phyloP scores from a whole-genome alignment of 2,113 vertebrate genomes.

The Stercorarius parasiticus region DNA sequence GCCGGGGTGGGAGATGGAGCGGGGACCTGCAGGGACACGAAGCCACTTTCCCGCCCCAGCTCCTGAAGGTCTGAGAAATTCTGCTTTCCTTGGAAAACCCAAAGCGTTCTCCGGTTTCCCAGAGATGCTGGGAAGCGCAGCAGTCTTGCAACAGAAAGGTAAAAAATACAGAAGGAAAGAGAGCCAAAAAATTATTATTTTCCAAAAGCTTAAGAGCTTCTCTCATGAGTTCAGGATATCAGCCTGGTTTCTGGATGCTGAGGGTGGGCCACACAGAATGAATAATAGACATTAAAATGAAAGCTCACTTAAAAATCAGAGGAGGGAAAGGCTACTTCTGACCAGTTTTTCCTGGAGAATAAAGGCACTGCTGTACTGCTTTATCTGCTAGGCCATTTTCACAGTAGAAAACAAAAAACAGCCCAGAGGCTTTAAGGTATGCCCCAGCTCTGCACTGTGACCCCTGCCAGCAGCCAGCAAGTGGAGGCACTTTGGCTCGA shows the following conservation, averaged over 20 bases:
- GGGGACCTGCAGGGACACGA: fast-evolving
- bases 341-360: neutral
- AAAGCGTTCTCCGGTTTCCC: neutral
- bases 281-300: neutral
- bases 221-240: neutral
- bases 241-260: neutral
- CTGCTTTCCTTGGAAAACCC: neutral
- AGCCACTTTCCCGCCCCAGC: neutral
- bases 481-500: fast-evolving
- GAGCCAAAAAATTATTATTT: neutral
- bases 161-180: neutral
- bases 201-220: neutral
- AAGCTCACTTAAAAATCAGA: neutral
- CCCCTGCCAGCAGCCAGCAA: neutral
- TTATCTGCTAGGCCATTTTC: neutral
- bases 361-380: neutral
- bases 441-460: neutral
- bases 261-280: too few relatives aligned
- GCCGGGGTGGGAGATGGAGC: fast-evolving
- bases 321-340: neutral
- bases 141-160: neutral
- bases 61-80: neutral
- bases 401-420: neutral
- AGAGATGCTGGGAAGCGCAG: neutral
- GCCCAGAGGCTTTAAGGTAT: fast-evolving